Evolutionary conservation across 2,888 invertebrate genomes (phyloP), one percentile per base, ranked within the genome.

Genomic region (Chrysolina haemoptera): DNA sequence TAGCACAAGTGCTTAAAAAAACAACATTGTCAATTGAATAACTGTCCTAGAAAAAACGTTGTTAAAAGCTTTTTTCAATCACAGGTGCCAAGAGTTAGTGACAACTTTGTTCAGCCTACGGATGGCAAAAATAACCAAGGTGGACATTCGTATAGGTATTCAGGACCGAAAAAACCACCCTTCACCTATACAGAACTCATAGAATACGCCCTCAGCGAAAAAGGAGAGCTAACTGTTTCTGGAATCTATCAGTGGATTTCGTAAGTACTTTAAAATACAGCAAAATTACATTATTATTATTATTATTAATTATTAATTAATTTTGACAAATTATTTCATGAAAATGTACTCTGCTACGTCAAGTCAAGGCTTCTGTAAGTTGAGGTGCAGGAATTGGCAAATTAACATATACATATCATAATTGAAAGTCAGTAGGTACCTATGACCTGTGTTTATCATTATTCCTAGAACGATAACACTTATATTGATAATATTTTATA

Each of bases 241-340:
- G 96, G 95, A 70, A 96, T 97, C 82, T 97, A 97, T 87, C 94
- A 95, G 83, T 96, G 96, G 96, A 96, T 97, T 84, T 96, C 96
- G 96, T 96, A 90, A 96, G 96, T 94, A 67, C 11, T 12, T 8
- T 6, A 35, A 35, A 35, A 35, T 35, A 8, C 1, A 27, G 27
- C 27, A 27, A 27, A 27, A 27, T 27, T 5, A 27, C 27, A 1
- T 27, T 27, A 1, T 70, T 40, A 20, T 5, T 0, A 43, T 50
- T 50, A n/a, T 8, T 22, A 64, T 22, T 50, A 50, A 27, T 27
- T 5, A 27, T 5, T 5, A 27, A 27, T 27, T 3, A 27, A n/a
- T n/a, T n/a, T n/a, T 27, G 27, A 27, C 27, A 27, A 27, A 27
- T 27, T n/a, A n/a, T n/a, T n/a, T n/a, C n/a, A n/a, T n/a, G n/a